A percentile compares a stretch with the other conserved stretches of the same genome.
Conservation (phyloP, 2,797 vertebrate genomes). For the Diceros bicornis region DNA sequence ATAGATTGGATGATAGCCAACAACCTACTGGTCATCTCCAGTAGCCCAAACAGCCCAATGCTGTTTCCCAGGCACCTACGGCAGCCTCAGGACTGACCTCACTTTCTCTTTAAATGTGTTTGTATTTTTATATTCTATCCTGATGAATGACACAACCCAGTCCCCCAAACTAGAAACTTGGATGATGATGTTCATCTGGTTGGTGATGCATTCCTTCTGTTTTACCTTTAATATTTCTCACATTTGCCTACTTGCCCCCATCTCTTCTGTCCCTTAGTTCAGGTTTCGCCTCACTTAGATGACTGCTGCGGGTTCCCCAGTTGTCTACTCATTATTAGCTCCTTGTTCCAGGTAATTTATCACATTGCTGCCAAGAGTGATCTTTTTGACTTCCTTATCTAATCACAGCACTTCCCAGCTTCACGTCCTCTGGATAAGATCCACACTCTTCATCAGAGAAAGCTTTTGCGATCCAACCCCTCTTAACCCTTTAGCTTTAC, state of each 20-base stretch:
- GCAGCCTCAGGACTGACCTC: conserved; percentile 13
- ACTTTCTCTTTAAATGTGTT: conserved; percentile 41
- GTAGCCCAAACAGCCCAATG: neutral
- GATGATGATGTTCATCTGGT: neutral
- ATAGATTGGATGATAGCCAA: conserved; percentile 16
- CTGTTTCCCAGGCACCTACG: conserved; percentile 27
- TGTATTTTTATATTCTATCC: conserved; percentile 51
- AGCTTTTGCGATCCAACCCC: neutral
- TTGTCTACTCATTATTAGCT: neutral
- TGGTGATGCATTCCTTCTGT: neutral
- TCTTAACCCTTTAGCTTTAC: neutral
- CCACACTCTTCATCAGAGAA: conserved; percentile 31
- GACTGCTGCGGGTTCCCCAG: neutral
- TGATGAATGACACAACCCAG: neutral
- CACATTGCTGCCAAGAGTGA: neutral
- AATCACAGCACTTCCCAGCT: conserved; percentile 44
- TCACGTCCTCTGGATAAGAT: conserved; percentile 46
- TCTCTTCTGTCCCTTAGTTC: neutral
- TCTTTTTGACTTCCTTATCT: conserved; percentile 59
- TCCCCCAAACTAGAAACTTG: conserved; percentile 25
- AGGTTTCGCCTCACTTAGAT: conserved; percentile 9
- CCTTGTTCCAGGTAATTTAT: conserved; percentile 11
- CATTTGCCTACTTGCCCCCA: neutral
- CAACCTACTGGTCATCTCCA: neutral
- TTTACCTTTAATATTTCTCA: conserved; percentile 55